These are phyloP conservation scores for Drosophila nr. fundita DNA, from an alignment of 2,888 invertebrate genomes.

Conservation along the genomic window DNA sequence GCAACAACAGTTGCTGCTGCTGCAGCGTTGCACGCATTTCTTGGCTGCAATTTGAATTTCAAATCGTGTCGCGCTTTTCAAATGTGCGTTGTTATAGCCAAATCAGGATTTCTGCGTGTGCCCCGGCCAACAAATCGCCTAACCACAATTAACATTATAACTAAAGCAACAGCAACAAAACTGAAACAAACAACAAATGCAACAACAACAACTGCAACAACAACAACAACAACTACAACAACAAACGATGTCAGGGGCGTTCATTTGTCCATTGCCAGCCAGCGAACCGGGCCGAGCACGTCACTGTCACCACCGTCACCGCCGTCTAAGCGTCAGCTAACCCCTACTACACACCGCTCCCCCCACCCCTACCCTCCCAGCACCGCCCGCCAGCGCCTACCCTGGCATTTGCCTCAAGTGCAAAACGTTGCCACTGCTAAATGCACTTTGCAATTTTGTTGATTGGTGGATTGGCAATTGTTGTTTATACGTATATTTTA, in stretches of 20 bases:
- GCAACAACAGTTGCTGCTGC: conserved; percentile 14
- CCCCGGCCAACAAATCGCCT: conserved; percentile 56
- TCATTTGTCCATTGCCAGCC: conserved; percentile 79
- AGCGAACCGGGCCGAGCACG: conserved; percentile 72
- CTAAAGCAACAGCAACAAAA: conserved; percentile 47
- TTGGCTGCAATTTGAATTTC: conserved; percentile 77
- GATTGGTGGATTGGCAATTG: conserved; percentile 74
- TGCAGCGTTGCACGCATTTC: conserved; percentile 72
- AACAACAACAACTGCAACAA: conserved; percentile 15
- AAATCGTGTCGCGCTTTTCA: conserved; percentile 70
- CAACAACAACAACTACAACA: conserved; percentile 56
- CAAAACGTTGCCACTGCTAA: conserved; percentile 78
- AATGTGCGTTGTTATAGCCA: conserved; percentile 79
- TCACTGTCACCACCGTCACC: conserved; percentile 72
- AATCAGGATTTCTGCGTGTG: conserved; percentile 80
- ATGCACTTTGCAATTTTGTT: conserved; percentile 78
- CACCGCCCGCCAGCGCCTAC: not conserved
- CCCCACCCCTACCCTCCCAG: not conserved
- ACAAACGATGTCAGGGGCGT: conserved; percentile 79
- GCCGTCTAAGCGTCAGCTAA: conserved; percentile 46
- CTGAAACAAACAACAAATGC: conserved; percentile 24
- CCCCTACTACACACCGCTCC: not conserved
- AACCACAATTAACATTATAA: conserved; percentile 77
- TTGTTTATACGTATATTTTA: conserved; percentile 40
- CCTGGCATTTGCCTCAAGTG: conserved; percentile 58